Evolutionary conservation across 2,113 vertebrate species (phyloP), one percentile per base, ranked within the genome.

Genomic region (Dissostichus mawsoni): DNA sequence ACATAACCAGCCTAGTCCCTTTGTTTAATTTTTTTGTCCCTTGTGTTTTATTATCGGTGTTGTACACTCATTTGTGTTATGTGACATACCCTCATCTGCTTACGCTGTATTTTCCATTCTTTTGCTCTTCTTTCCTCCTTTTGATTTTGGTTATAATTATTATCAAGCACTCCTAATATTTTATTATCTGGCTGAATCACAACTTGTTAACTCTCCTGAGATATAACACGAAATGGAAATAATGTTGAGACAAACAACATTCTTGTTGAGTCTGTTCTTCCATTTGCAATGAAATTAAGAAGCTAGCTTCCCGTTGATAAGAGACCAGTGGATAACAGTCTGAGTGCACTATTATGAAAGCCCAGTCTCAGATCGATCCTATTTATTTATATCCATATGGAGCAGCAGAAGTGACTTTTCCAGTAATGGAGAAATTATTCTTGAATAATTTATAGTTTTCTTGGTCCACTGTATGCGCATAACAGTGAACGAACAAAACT

Each of bases 381-480:
- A 33, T 75, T 62, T 66, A 74, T 77, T 80, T 65, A 70, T 80
- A 66, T 33, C 52, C 58, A 2, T 48, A 61, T 71, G 74, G 63
- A 81, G 33, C 65, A 53, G 67, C 25, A 68, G 48, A 68, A 73
- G 33, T 18, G 8, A 29, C 62, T 81, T 74, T 63, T 83, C 47
- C 70, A 70, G 41, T 75, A 69, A 78, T 55, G 17, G 29, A 74
- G 61, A 64, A 13, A 36, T 45, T 2, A 13, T 62, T 50, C 33
- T 72, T 76, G 9, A 68, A 63, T 61, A 52, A 73, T 81, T 16
- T 51, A 59, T 62, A 51, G 29, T 81, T 67, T 75, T 81, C 2
- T 68, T 69, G 53, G n/a, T 69, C 41, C 25, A 36, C 18, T 57
- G 53, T 80, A 13, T 63, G 41, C 17, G 64, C 20, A 23, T 51